Conservation (phyloP, 2,797 vertebrate species). For the Sebastes reedi region DNA sequence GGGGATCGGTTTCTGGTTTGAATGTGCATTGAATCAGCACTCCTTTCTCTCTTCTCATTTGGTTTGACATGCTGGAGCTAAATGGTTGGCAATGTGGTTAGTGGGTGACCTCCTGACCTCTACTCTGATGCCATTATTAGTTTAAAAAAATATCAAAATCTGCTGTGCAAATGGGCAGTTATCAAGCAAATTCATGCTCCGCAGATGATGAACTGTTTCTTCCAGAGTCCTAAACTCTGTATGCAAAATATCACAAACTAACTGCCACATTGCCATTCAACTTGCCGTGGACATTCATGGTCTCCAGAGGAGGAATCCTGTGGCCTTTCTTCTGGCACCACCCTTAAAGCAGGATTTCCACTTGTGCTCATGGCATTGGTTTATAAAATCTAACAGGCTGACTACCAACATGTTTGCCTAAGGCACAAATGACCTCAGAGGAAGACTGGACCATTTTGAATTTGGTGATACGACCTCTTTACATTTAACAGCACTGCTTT, state of each 20-base stretch:
- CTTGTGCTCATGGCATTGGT: neutral
- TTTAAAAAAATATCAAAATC: fast-evolving
- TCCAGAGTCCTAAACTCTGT: neutral
- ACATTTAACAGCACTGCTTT: neutral
- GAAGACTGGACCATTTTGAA: neutral
- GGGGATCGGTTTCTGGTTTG: slow-evolving; percentile 9
- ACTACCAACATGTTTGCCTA: neutral
- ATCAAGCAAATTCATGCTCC: neutral
- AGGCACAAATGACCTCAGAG: neutral
- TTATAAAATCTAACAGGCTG: neutral
- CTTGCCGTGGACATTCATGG: neutral
- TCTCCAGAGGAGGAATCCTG: neutral
- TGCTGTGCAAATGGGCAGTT: neutral
- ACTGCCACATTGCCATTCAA: neutral
- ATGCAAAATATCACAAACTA: neutral
- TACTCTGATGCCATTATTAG: neutral
- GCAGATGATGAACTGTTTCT: neutral
- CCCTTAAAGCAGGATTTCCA: neutral
- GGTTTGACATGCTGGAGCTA: slow-evolving; percentile 27
- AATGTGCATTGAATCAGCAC: neutral
- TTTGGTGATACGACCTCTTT: neutral
- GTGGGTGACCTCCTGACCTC: slow-evolving; percentile 6
- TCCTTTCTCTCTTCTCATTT: slow-evolving; percentile 15
- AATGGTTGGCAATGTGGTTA: neutral
- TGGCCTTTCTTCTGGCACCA: neutral